These are phyloP conservation scores for Planiliza haematocheilus DNA, from an alignment of 2,113 vertebrate species.

Conservation along the genomic window DNA sequence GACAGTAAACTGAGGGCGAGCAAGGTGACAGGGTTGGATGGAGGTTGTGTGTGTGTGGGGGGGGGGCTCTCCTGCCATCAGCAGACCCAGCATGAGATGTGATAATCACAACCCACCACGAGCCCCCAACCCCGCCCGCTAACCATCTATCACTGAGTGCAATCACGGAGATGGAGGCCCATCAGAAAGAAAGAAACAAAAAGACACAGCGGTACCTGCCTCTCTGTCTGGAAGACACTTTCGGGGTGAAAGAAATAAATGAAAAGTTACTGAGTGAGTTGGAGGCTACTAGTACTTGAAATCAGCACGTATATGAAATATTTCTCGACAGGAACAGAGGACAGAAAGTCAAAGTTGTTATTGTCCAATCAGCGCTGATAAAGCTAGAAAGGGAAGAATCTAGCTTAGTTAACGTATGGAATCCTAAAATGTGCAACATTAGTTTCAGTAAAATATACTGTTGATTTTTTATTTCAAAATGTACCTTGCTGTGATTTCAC, in stretches of 20 bases:
- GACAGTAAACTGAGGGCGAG: constrained; percentile 26
- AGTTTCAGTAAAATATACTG: too few relatives aligned
- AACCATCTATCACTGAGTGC: constrained; percentile 68
- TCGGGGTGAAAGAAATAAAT: constrained; percentile 8
- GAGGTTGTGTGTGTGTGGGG: background rate
- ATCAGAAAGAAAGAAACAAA: constrained; percentile 41
- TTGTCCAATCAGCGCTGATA: too few relatives aligned
- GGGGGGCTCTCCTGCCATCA: constrained; percentile 60
- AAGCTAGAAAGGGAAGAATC: too few relatives aligned
- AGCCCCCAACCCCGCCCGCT: constrained; percentile 33
- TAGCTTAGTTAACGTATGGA: too few relatives aligned
- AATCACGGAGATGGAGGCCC: constrained; percentile 69
- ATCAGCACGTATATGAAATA: background rate
- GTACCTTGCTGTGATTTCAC: too few relatives aligned
- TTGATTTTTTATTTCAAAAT: too few relatives aligned
- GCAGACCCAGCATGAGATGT: constrained; percentile 50
- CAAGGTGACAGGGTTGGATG: constrained; percentile 47
- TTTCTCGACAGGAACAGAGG: background rate
- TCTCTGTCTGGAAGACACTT: constrained; percentile 28
- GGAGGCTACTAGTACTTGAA: constrained; percentile 12
- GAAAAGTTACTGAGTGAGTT: constrained; percentile 7
- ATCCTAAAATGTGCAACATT: too few relatives aligned
- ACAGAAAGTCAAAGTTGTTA: too few relatives aligned
- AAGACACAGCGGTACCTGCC: constrained; percentile 42
- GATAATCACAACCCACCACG: constrained; percentile 65